Evolutionary conservation across 2,113 vertebrate species (phyloP).

Genomic region (Ellobius talpinus): DNA sequence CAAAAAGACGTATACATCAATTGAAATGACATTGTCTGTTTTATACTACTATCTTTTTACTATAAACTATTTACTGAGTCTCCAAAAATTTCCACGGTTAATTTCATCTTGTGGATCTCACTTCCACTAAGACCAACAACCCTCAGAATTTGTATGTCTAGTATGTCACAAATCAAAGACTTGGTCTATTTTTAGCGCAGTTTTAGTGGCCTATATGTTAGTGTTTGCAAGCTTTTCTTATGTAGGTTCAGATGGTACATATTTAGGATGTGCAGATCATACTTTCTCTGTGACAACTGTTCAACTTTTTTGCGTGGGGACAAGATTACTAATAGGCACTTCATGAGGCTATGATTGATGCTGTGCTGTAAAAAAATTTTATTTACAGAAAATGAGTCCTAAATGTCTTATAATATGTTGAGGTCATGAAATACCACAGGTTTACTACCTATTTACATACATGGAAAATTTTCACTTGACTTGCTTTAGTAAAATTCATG

Average conservation of each 20-base stretch:
- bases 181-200: background rate
- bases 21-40: background rate
- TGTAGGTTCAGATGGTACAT: background rate
- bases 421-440: background rate
- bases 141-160: background rate
- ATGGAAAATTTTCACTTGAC: background rate
- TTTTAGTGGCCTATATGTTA: background rate
- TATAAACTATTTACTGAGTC: background rate
- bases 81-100: background rate
- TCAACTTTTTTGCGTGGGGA: background rate
- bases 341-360: background rate
- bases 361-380: background rate
- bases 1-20: background rate
- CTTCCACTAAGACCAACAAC: background rate
- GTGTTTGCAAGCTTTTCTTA: background rate
- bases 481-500: background rate
- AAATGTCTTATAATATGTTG: background rate
- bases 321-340: background rate
- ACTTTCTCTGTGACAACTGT: background rate
- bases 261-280: background rate
- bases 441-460: background rate
- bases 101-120: background rate
- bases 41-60: background rate
- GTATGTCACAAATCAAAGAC: background rate
- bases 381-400: background rate